These are phyloP conservation scores for Rhynchomys soricoides DNA, from an alignment of 2,113 vertebrate genomes.

Conservation along the genomic window DNA sequence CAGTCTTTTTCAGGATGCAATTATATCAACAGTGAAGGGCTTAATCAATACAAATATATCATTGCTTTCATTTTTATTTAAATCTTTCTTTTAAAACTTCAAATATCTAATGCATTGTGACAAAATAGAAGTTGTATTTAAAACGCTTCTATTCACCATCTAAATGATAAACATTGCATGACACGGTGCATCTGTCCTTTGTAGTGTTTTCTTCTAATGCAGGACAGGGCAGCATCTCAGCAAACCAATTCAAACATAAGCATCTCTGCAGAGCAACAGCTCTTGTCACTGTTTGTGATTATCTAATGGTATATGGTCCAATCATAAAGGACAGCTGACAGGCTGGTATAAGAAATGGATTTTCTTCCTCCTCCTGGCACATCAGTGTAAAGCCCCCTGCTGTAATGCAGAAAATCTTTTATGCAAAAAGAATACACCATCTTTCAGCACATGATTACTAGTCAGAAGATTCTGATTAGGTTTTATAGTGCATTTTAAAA, in stretches of 20 bases:
- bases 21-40: slow-evolving; percentile 65
- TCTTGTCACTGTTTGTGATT: slow-evolving; percentile 85
- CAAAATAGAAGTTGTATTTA: slow-evolving; percentile 72
- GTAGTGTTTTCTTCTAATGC: slow-evolving; percentile 70
- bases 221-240: slow-evolving; percentile 78
- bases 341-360: slow-evolving; percentile 85
- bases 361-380: slow-evolving; percentile 87
- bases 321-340: slow-evolving; percentile 89
- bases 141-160: slow-evolving; percentile 66
- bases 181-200: slow-evolving; percentile 62
- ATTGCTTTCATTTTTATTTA: slow-evolving; percentile 55
- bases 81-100: slow-evolving; percentile 28
- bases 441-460: slow-evolving; percentile 84
- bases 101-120: slow-evolving; percentile 56
- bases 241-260: slow-evolving; percentile 83
- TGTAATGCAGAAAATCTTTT: slow-evolving; percentile 89
- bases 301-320: slow-evolving; percentile 84
- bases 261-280: slow-evolving; percentile 84
- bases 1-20: slow-evolving; percentile 45
- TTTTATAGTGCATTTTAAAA: slow-evolving; percentile 67
- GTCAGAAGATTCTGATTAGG: slow-evolving; percentile 82
- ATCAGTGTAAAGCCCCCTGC: slow-evolving; percentile 86
- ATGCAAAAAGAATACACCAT: slow-evolving; percentile 88
- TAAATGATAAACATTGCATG: slow-evolving; percentile 73
- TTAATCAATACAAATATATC: slow-evolving; percentile 38